Conservation (phyloP, 2,888 invertebrate genomes). For the Drosophila neoperkinsi region DNA sequence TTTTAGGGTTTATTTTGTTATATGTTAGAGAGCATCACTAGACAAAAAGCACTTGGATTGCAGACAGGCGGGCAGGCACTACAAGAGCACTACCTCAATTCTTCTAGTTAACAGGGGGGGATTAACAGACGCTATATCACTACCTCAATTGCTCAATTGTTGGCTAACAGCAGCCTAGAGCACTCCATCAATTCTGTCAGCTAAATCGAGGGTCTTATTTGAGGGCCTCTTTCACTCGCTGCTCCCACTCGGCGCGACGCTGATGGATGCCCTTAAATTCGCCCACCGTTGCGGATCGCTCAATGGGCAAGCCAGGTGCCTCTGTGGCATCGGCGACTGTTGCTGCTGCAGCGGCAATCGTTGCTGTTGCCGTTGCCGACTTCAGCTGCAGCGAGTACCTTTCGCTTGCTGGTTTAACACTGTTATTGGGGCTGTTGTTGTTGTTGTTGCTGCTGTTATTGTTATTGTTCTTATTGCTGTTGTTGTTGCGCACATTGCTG, state of each 20-base stretch:
- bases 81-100: neutral
- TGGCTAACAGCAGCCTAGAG: neutral
- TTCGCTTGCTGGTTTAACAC: constrained; percentile 48
- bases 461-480: constrained; percentile 51
- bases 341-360: constrained; percentile 25
- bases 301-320: constrained; percentile 61
- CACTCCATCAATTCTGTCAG: neutral
- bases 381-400: constrained; percentile 67
- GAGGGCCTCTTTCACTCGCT: constrained; percentile 89
- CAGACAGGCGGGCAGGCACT: constrained; percentile 21
- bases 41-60: constrained; percentile 66
- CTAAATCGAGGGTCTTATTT: constrained; percentile 60
- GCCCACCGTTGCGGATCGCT: constrained; percentile 82
- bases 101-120: neutral
- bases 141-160: neutral
- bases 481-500: constrained; percentile 54
- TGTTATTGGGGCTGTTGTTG: constrained; percentile 74
- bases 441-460: constrained; percentile 64
- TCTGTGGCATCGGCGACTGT: constrained; percentile 30
- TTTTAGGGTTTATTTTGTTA: constrained; percentile 17
- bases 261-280: constrained; percentile 90
- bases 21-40: constrained; percentile 50
- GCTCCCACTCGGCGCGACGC: constrained; percentile 91
- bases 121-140: constrained; percentile 4
- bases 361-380: constrained; percentile 31